Conservation (phyloP, 1,140 invertebrate genomes). For the Cherax destructor region DNA sequence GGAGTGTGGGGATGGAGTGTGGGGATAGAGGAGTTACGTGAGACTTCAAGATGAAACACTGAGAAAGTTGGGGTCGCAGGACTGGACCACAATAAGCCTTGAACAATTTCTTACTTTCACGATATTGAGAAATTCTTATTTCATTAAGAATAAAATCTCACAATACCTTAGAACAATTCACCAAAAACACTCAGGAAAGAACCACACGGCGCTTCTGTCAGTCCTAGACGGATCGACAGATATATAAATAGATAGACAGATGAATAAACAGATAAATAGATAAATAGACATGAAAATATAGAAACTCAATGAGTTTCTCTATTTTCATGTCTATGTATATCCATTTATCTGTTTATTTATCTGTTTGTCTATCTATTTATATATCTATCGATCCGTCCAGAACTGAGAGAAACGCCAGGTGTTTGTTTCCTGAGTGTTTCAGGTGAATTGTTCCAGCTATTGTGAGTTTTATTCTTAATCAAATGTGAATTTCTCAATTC, state of each 20-base stretch:
- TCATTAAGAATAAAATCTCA: too few relatives aligned
- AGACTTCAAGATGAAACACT: too few relatives aligned
- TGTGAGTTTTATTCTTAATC: not conserved
- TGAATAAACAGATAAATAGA: not conserved
- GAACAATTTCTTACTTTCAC: too few relatives aligned
- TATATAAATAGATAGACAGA: not conserved
- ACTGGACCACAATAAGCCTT: too few relatives aligned
- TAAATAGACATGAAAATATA: not conserved
- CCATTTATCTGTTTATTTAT: not conserved
- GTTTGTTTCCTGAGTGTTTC: not conserved
- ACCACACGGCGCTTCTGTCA: not conserved
- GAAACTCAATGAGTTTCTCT: too few relatives aligned
- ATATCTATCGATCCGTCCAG: not conserved
- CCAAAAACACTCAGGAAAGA: not conserved
- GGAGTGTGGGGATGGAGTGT: too few relatives aligned
- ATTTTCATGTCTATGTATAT: not conserved
- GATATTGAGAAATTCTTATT: too few relatives aligned
- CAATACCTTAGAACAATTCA: too few relatives aligned
- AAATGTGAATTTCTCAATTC: not conserved
- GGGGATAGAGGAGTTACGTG: too few relatives aligned
- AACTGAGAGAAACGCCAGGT: not conserved
- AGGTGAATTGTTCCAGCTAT: too few relatives aligned
- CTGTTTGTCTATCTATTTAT: too few relatives aligned
- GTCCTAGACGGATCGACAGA: not conserved
- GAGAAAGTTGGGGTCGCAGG: too few relatives aligned